A percentile compares a stretch with the other conserved stretches of the same genome.
Conservation (phyloP, 1,140 invertebrate genomes). For the Fopius arisanus region DNA sequence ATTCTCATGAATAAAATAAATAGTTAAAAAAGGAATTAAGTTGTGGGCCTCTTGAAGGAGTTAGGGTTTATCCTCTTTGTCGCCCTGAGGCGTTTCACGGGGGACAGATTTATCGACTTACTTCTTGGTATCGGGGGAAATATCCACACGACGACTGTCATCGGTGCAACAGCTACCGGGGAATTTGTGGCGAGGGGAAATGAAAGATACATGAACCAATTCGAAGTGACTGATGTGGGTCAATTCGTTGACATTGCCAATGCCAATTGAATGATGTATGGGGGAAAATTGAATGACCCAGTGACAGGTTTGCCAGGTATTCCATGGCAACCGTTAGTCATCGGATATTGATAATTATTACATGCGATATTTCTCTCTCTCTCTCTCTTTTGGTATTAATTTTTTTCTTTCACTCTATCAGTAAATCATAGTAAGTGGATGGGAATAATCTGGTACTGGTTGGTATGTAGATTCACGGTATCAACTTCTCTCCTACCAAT, state of each 20-base stretch:
- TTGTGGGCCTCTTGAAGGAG: neutral
- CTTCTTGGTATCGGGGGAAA: constrained; percentile 30
- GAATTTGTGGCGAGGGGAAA: neutral
- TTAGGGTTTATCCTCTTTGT: neutral
- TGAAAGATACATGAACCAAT: neutral
- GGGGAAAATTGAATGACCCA: neutral
- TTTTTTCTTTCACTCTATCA: neutral
- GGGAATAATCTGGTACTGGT: constrained; percentile 28
- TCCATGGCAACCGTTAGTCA: neutral
- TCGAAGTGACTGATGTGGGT: constrained; percentile 2
- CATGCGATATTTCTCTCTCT: neutral
- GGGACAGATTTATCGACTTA: constrained; percentile 29
- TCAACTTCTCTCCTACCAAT: constrained; percentile 30
- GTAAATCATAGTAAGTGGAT: neutral
- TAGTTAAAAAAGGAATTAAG: neutral
- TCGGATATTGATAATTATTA: neutral
- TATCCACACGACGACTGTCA: constrained; percentile 22
- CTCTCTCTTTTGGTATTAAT: no score
- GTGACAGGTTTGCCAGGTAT: neutral
- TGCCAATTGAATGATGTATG: neutral
- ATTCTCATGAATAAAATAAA: neutral
- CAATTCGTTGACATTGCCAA: neutral
- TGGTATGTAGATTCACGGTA: constrained; percentile 33
- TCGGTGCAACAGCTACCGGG: neutral
- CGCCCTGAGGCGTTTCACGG: neutral